Evolutionary conservation across 2,113 vertebrate genomes (phyloP).

Genomic region (Tinamus guttatus): DNA sequence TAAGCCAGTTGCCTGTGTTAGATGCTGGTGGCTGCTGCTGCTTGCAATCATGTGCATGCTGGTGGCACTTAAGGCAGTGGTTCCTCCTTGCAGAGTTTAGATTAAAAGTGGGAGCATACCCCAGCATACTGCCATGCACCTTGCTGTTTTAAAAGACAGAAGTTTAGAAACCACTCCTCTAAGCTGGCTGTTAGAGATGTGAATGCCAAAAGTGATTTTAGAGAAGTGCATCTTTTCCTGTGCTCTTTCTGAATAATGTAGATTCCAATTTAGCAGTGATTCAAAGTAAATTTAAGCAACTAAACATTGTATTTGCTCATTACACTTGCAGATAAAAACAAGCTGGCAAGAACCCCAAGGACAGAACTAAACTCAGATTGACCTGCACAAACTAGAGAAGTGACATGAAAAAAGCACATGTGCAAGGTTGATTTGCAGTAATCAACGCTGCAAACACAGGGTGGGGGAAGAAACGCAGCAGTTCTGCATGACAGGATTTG

Average conservation of each 20-base stretch:
- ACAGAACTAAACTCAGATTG: neutral
- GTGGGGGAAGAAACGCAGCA: neutral
- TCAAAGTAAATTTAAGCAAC: neutral
- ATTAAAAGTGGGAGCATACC: neutral
- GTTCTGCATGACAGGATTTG: neutral
- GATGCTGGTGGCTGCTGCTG: neutral
- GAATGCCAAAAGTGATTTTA: neutral
- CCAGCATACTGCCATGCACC: neutral
- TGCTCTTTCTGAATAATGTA: neutral
- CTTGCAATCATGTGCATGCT: neutral
- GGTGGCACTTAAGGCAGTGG: neutral
- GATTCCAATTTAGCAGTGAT: neutral
- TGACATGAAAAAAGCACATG: neutral
- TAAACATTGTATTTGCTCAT: neutral
- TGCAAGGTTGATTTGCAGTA: neutral
- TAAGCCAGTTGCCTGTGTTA: neutral
- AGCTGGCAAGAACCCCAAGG: neutral
- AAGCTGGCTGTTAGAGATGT: neutral
- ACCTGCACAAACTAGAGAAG: neutral
- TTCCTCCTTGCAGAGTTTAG: neutral
- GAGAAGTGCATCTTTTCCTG: neutral
- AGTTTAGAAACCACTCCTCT: neutral
- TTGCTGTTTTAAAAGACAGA: neutral
- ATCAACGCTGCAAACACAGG: neutral
- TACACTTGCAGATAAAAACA: fast-evolving